phyloP scores from a whole-genome alignment of 1,140 invertebrate genomes.

The Euura saliciscinereae region DNA sequence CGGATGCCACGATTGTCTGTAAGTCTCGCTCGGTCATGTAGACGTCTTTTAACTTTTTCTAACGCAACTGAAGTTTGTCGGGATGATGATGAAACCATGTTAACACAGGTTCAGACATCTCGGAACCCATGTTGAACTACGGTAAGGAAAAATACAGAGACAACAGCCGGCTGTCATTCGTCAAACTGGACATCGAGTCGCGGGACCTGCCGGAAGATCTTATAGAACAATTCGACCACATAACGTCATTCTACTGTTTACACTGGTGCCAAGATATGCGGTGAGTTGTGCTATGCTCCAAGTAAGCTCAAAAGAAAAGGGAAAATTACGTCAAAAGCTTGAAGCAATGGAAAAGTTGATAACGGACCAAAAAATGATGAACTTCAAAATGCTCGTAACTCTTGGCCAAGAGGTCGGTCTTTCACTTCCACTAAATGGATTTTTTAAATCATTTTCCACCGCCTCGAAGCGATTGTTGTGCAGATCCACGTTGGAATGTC shows the following conservation, averaged over 20 bases:
- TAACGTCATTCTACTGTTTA: conserved; percentile 81
- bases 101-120: conserved; percentile 69
- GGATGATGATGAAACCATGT: neutral
- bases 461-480: too few species aligned
- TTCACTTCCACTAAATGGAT: too few species aligned
- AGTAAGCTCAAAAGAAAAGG: too few species aligned
- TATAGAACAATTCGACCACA: conserved; percentile 69
- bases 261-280: conserved; percentile 81
- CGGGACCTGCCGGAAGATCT: conserved; percentile 58
- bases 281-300: conserved; percentile 53
- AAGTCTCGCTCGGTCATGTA: conserved; percentile 9
- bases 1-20: conserved; percentile 44
- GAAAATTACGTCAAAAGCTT: too few species aligned
- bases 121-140: conserved; percentile 72
- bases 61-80: neutral
- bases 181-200: conserved; percentile 69
- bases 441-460: too few species aligned
- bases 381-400: too few species aligned
- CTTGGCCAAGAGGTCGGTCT: too few species aligned
- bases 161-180: conserved; percentile 62
- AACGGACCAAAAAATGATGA: too few species aligned
- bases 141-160: conserved; percentile 63
- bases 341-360: too few species aligned
- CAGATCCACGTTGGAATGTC: too few species aligned
- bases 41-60: neutral